Base-by-base conservation (phyloP, 2,888 invertebrate species). In the Oscheius sp. region DNA sequence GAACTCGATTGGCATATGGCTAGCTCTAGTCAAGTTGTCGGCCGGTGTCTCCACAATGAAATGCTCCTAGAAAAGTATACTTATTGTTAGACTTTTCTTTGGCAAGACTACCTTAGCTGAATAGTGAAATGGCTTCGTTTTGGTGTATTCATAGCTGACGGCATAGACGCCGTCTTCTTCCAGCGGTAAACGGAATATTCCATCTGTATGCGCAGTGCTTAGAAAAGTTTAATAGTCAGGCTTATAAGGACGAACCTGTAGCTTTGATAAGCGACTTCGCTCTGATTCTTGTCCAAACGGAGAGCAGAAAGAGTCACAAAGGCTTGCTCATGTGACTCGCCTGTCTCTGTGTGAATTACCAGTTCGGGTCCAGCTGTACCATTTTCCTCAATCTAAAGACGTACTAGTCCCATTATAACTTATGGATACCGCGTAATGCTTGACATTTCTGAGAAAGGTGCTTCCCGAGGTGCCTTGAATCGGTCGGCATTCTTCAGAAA, bases 111-210 rank as follows among this genome's bases (percentile, higher is more conserved):
- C 76, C 62, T 84, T 81, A 1, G 81, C 76, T 10, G 79, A 72
- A 65, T 83, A 84, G 55, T 83, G 82, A 59, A 84, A 84, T 0
- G 84, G 84, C 60, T 78, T 77, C 1, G 77, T 76, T 70, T 87
- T 88, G 11, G 82, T 80, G 68, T 88, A 88, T n/a, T 83, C 81
- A 74, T 88, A 88, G 47, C 79, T 77, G 2, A 87, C 84, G 0
- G 88, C 87, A 59, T 87, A 88, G 59, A 84, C 80, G 1, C 80
- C 78, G n/a, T 81, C 80, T 9, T 85, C 81, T 33, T 85, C 84
- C 42, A 88, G 73, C 10, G 82, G 81, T 35, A 88, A 68, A 11
- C 80, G 71, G 73, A 85, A 88, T 32, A 76, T 74, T 10, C 79
- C 82, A 50, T 83, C 82, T 1, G 83, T 76, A 21, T 78, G 63